Conservation (phyloP, 2,888 invertebrate genomes). For the Coenonympha arcania region DNA sequence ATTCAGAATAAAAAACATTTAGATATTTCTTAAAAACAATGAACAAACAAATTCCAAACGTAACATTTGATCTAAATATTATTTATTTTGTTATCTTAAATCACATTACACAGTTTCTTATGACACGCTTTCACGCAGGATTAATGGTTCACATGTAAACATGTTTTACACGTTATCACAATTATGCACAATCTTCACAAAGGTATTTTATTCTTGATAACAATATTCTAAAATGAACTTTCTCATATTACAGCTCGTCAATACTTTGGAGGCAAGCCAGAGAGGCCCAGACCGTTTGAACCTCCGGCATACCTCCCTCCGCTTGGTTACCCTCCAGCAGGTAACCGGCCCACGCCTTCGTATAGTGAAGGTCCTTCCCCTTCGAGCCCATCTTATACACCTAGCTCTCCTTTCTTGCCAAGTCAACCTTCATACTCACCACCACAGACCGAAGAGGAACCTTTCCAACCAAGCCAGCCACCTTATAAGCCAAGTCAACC, state of each 20-base stretch:
- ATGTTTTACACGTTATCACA: background rate
- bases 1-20: too few species aligned
- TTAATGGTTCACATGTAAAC: background rate
- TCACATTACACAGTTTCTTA: slow-evolving; percentile 1
- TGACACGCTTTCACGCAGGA: slow-evolving; percentile 21
- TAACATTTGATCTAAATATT: background rate
- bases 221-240: slow-evolving; percentile 12
- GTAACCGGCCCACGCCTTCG: slow-evolving; percentile 56
- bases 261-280: slow-evolving; percentile 77
- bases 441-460: slow-evolving; percentile 31
- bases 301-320: slow-evolving; percentile 61
- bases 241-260: slow-evolving; percentile 76
- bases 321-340: slow-evolving; percentile 60
- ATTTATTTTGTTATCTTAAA: background rate
- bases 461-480: slow-evolving; percentile 42
- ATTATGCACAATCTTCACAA: background rate
- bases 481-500: slow-evolving; percentile 39
- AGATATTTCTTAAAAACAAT: too few species aligned
- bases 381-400: slow-evolving; percentile 39
- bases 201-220: background rate
- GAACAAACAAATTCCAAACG: too few species aligned
- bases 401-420: slow-evolving; percentile 35
- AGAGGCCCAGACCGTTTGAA: slow-evolving; percentile 81
- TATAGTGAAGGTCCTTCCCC: slow-evolving; percentile 56
- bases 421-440: slow-evolving; percentile 32